Conservation (phyloP, 2,113 vertebrate species). For the Stomatorhinus ivindoensis region DNA sequence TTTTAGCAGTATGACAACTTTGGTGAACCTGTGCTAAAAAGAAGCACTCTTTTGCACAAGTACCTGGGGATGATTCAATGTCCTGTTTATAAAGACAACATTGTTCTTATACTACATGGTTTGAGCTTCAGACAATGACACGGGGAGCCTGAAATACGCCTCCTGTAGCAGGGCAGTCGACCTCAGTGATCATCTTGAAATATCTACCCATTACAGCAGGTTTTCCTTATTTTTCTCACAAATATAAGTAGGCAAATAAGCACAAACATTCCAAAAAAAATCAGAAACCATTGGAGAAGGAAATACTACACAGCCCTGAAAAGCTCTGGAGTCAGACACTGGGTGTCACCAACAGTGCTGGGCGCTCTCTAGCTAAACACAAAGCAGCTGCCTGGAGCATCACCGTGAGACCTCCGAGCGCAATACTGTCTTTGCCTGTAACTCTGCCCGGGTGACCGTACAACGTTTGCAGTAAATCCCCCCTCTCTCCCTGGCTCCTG, state of each 20-base stretch:
- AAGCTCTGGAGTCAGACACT: not conserved
- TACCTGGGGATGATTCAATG: not conserved
- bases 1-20: not conserved
- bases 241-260: not conserved
- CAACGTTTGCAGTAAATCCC: not conserved
- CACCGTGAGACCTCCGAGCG: not conserved
- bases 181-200: not conserved
- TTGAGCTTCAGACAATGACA: not conserved
- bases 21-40: not conserved
- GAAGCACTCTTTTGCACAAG: not conserved
- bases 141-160: not conserved
- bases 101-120: not conserved
- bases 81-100: not conserved
- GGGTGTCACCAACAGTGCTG: not conserved
- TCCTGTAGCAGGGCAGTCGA: not conserved
- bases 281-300: not conserved
- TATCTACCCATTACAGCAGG: not conserved
- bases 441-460: not conserved
- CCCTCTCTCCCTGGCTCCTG: not conserved
- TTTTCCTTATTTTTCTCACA: not conserved
- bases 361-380: not conserved
- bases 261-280: not conserved
- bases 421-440: not conserved
- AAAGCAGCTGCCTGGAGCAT: not conserved
- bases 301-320: not conserved